A percentile compares a stretch with the other conserved stretches of the same genome.
phyloP scores from a whole-genome alignment of 2,797 vertebrate species.

The Meriones psammophilus region DNA sequence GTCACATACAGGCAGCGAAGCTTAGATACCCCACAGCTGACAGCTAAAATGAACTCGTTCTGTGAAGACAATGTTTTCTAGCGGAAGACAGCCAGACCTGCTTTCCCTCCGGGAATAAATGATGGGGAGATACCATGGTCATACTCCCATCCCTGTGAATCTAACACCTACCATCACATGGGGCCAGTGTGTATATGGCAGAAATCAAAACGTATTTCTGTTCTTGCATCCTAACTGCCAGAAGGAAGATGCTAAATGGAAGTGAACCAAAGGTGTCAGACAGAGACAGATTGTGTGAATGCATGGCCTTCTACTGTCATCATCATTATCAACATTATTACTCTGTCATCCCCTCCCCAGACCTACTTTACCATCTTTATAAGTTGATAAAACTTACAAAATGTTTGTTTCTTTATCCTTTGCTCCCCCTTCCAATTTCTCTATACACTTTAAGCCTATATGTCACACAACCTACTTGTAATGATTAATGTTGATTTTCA shows the following conservation, averaged over 20 bases:
- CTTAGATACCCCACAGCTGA: slow-evolving; percentile 70
- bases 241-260: slow-evolving; percentile 1
- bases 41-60: slow-evolving; percentile 80
- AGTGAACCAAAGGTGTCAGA: not conserved
- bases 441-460: not conserved
- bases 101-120: slow-evolving; percentile 64
- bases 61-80: slow-evolving; percentile 60
- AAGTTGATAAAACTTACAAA: not conserved
- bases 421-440: not conserved
- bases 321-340: not conserved
- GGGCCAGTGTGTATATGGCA: not conserved
- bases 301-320: not conserved
- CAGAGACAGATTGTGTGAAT: not conserved
- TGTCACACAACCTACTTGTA: not conserved
- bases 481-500: not conserved
- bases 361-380: not conserved
- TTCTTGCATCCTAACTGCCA: not conserved
- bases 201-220: slow-evolving; percentile 56
- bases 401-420: not conserved
- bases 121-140: not conserved
- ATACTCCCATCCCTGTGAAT: slow-evolving; percentile 15
- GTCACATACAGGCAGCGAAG: slow-evolving; percentile 65
- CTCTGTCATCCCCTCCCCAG: not conserved
- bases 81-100: slow-evolving; percentile 56
- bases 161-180: not conserved